Evolutionary conservation across 2,113 vertebrate genomes (phyloP).

Genomic region (Potamarius usumacintae): DNA sequence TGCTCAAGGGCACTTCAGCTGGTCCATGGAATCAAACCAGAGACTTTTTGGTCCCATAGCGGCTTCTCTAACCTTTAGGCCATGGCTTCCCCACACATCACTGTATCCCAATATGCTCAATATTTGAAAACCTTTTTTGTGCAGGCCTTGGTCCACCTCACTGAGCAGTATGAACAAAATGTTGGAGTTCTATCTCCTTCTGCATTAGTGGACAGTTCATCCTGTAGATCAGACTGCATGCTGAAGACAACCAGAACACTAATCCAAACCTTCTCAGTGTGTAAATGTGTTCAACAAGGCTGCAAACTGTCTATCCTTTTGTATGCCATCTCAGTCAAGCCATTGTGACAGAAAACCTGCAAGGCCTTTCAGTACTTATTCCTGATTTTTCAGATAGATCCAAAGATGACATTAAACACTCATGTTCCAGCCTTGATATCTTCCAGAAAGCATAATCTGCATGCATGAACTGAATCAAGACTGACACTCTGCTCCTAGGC

Average conservation of each 20-base stretch:
- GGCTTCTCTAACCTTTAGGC: too few species aligned
- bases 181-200: background rate
- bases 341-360: background rate
- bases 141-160: background rate
- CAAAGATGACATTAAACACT: background rate
- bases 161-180: too few species aligned
- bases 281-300: background rate
- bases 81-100: too few species aligned
- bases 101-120: background rate
- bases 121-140: background rate
- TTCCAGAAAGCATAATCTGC: background rate
- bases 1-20: too few species aligned
- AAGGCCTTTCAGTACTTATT: background rate
- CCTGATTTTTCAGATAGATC: background rate
- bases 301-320: background rate
- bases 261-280: background rate
- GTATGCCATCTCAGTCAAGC: background rate
- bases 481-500: background rate
- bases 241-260: background rate
- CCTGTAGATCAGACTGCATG: constrained; percentile 11
- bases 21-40: too few species aligned
- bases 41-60: too few species aligned
- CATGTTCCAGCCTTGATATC: background rate
- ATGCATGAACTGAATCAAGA: constrained; percentile 4
- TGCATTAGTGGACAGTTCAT: background rate